Evolutionary conservation across 2,113 vertebrate genomes (phyloP).

Genomic region (Ctenodactylus gundi): DNA sequence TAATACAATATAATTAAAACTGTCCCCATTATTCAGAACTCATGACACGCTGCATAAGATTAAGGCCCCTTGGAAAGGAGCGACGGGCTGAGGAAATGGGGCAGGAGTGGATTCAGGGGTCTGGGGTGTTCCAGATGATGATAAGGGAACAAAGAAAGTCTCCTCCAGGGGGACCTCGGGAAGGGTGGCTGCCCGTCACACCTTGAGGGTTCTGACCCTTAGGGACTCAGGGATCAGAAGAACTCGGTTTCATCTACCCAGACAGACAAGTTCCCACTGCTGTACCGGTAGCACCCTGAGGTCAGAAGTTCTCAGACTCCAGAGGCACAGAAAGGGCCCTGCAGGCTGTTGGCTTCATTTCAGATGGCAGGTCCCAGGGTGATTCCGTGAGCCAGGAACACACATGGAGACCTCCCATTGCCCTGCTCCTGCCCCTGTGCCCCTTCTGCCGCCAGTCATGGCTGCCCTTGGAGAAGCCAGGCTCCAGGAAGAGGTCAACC

Average conservation of each 20-base stretch:
- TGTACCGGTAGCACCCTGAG: neutral
- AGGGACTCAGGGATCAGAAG: neutral
- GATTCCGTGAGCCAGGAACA: neutral
- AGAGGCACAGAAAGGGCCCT: neutral
- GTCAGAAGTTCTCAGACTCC: neutral
- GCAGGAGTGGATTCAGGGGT: neutral
- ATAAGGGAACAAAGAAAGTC: neutral
- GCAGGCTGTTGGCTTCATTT: neutral
- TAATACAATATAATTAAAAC: slow-evolving; percentile 60
- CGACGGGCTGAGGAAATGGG: neutral
- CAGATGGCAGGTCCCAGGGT: neutral
- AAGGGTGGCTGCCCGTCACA: neutral
- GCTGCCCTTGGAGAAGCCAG: neutral
- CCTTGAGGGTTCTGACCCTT: too few species aligned
- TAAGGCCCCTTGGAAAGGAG: neutral
- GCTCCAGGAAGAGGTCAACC: neutral
- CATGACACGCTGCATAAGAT: slow-evolving; percentile 16
- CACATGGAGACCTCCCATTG: neutral
- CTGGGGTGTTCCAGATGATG: neutral
- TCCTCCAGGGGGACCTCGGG: neutral
- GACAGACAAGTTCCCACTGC: neutral
- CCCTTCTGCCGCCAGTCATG: neutral
- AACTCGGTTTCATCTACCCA: neutral
- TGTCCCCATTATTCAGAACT: slow-evolving; percentile 10
- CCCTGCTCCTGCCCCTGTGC: neutral